These are phyloP conservation scores for Desmophyllum pertusum DNA, from an alignment of 92 coral and sea anemone species.

Conservation along the genomic window DNA sequence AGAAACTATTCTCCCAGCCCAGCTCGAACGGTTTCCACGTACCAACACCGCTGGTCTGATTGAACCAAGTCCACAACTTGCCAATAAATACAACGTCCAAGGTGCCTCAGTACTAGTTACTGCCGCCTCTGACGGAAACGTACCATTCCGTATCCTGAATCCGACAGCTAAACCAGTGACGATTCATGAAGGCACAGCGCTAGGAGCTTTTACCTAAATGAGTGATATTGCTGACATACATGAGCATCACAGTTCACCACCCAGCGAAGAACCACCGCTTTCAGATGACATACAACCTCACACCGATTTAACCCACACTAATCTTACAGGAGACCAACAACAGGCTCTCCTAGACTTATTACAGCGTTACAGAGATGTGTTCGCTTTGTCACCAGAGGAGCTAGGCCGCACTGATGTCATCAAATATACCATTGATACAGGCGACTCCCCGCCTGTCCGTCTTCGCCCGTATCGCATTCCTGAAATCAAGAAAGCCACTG, in stretches of 20 bases:
- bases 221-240: too few species aligned
- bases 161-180: conserved; percentile 42
- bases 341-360: too few species aligned
- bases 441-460: background rate
- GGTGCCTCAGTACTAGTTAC: conserved; percentile 43
- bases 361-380: background rate
- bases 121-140: conserved; percentile 13
- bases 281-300: background rate
- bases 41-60: conserved; percentile 22
- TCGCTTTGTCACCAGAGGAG: background rate
- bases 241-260: background rate
- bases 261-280: background rate
- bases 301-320: too few species aligned
- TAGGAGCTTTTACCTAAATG: conserved; percentile 44
- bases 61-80: conserved; percentile 36
- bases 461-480: background rate
- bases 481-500: background rate
- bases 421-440: background rate
- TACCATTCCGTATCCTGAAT: conserved; percentile 52
- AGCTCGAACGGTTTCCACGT: background rate
- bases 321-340: too few species aligned
- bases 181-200: conserved; percentile 37
- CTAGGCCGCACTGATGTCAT: background rate
- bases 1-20: conserved; percentile 48
- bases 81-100: conserved; percentile 12